A percentile compares a stretch with the other conserved stretches of the same genome.
Conservation (phyloP, 2,797 vertebrate genomes). For the Phylloscopus collybita region DNA sequence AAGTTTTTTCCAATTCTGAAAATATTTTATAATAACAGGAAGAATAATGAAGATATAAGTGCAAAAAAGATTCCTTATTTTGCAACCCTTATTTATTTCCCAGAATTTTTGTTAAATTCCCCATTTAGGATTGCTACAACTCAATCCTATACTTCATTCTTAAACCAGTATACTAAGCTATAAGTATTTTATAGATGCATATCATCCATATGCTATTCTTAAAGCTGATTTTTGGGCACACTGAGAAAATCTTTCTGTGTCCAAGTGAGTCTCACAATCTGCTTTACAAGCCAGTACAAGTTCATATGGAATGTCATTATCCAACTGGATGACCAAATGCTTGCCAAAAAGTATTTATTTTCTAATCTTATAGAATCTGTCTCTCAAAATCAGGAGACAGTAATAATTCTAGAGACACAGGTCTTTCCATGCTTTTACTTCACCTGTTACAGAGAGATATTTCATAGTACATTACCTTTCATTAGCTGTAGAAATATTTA, state of each 20-base stretch:
- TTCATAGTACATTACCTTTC: neutral
- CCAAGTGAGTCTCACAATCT: neutral
- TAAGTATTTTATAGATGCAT: neutral
- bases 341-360: fast-evolving
- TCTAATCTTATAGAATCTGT: neutral
- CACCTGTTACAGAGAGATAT: neutral
- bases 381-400: neutral
- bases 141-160: neutral
- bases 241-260: neutral
- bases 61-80: neutral
- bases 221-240: neutral
- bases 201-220: neutral
- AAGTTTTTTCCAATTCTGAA: neutral
- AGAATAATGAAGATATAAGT: neutral
- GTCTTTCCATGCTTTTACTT: neutral
- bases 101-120: neutral
- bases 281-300: neutral
- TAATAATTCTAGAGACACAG: neutral
- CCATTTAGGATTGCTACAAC: neutral
- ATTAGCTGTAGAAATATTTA: neutral
- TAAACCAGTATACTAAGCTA: neutral
- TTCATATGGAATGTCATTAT: neutral
- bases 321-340: neutral
- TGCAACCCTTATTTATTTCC: neutral
- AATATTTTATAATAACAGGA: neutral